Conservation (phyloP, 2,113 vertebrate species). For the Microcebus griseorufus region DNA sequence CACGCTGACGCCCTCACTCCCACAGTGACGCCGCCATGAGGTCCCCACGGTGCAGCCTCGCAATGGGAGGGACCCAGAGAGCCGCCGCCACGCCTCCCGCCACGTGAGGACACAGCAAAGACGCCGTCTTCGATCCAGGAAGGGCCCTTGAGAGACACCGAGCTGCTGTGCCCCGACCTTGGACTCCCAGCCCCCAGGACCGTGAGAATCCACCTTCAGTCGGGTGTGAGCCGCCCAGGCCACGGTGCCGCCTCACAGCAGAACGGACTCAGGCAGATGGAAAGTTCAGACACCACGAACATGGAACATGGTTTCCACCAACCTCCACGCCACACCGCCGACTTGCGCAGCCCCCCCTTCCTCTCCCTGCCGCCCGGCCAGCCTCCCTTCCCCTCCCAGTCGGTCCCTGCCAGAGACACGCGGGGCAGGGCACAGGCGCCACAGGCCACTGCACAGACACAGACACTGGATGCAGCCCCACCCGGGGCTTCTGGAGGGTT, state of each 20-base stretch:
- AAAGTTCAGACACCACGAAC: background rate
- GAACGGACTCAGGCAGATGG: background rate
- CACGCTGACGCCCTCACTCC: background rate
- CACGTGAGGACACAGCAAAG: background rate
- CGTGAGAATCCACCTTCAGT: background rate
- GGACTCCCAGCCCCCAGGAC: background rate
- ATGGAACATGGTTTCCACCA: too few relatives aligned
- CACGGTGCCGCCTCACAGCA: rapidly evolving
- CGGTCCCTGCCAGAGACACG: background rate
- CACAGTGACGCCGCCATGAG: too few relatives aligned
- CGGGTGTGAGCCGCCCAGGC: background rate
- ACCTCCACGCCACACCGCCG: background rate
- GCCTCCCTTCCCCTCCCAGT: background rate
- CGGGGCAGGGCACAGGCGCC: background rate
- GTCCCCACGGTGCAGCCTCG: background rate
- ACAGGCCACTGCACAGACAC: background rate
- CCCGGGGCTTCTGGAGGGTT: background rate
- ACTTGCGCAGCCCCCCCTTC: background rate
- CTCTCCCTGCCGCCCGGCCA: rapidly evolving
- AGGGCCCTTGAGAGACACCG: background rate
- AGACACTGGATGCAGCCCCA: too few relatives aligned
- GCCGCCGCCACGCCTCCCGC: background rate
- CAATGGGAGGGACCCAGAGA: background rate
- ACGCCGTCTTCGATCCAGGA: background rate
- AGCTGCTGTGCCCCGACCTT: background rate